These are phyloP conservation scores for Triplophysa bombifrons DNA, from an alignment of 2,797 vertebrate species.

Conservation along the genomic window DNA sequence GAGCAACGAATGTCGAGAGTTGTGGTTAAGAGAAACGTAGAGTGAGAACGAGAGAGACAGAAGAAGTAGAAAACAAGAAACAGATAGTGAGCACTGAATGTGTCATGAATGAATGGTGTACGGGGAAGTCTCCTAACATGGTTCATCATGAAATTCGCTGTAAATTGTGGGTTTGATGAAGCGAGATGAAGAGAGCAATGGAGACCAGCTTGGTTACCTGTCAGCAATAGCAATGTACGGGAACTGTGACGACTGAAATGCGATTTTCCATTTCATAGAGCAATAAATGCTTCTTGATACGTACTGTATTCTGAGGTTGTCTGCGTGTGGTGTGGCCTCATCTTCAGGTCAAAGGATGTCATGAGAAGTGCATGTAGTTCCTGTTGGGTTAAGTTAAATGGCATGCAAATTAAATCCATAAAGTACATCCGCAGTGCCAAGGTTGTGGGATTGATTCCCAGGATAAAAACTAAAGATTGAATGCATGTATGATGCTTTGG, in stretches of 20 bases:
- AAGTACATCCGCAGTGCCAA: too few relatives aligned
- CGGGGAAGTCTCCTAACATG: constrained; percentile 35
- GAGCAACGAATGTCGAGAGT: constrained; percentile 44
- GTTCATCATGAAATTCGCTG: constrained; percentile 64
- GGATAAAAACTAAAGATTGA: too few relatives aligned
- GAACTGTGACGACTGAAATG: constrained; percentile 45
- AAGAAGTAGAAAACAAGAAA: constrained; percentile 26
- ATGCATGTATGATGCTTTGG: too few relatives aligned
- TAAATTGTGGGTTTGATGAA: constrained; percentile 68
- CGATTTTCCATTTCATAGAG: constrained; percentile 34
- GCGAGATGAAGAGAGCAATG: constrained; percentile 39
- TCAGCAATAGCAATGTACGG: constrained; percentile 32
- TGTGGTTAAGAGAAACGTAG: constrained; percentile 65
- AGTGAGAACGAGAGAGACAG: constrained; percentile 22
- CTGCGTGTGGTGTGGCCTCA: constrained; percentile 20
- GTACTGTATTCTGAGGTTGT: constrained; percentile 27
- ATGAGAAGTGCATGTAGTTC: background rate
- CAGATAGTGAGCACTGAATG: constrained; percentile 7
- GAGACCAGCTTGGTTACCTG: constrained; percentile 55
- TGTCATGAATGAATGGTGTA: constrained; percentile 40
- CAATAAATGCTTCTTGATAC: constrained; percentile 17
- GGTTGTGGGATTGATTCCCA: too few relatives aligned
- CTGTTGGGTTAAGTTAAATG: constrained; percentile 16
- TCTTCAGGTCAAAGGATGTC: constrained; percentile 16
- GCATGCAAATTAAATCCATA: background rate